Evolutionary conservation across 30 jellyfish, hydroid and myxozoan species (phyloP).

Genomic region (Aurelia coerulea): DNA sequence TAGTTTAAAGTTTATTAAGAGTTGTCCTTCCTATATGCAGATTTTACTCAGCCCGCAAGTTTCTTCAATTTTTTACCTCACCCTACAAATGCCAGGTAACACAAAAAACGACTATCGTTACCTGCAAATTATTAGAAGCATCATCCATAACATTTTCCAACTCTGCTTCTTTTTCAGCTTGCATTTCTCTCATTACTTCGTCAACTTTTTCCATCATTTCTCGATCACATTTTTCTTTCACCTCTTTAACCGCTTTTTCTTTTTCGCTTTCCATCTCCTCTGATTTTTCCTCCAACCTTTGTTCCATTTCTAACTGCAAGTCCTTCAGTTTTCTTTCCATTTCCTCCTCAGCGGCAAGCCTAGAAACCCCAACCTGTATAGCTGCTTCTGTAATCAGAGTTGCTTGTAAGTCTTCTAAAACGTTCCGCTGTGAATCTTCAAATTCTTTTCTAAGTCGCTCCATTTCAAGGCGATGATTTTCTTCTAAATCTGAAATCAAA

Average conservation of each 20-base stretch:
- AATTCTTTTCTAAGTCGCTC: slow-evolving; percentile 22
- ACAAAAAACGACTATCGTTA: background rate
- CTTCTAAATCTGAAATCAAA: slow-evolving; percentile 16
- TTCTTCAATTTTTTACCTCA: too few species aligned
- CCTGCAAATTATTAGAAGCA: slow-evolving; percentile 22
- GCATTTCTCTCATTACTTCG: slow-evolving; percentile 61
- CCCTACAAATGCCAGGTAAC: too few species aligned
- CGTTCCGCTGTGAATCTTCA: slow-evolving; percentile 27
- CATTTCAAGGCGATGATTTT: slow-evolving; percentile 26
- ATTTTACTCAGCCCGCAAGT: too few species aligned
- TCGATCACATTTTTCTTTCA: slow-evolving; percentile 29
- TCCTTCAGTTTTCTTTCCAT: slow-evolving; percentile 29
- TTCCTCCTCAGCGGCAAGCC: slow-evolving; percentile 70
- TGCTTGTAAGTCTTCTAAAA: slow-evolving; percentile 63
- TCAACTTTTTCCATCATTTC: slow-evolving; percentile 45
- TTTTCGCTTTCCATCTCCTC: slow-evolving; percentile 23
- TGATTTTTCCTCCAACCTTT: slow-evolving; percentile 12
- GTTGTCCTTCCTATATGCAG: too few species aligned
- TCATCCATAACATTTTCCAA: slow-evolving; percentile 26
- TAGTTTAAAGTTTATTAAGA: too few species aligned
- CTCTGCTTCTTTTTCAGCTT: slow-evolving; percentile 57
- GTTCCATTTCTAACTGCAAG: slow-evolving; percentile 40
- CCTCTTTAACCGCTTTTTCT: slow-evolving; percentile 8
- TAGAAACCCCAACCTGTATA: slow-evolving; percentile 49
- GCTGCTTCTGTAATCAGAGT: slow-evolving; percentile 56